Evolutionary conservation across 2,113 vertebrate genomes (phyloP), one percentile per base, ranked within the genome.

Genomic region (Malurus cyaneus): DNA sequence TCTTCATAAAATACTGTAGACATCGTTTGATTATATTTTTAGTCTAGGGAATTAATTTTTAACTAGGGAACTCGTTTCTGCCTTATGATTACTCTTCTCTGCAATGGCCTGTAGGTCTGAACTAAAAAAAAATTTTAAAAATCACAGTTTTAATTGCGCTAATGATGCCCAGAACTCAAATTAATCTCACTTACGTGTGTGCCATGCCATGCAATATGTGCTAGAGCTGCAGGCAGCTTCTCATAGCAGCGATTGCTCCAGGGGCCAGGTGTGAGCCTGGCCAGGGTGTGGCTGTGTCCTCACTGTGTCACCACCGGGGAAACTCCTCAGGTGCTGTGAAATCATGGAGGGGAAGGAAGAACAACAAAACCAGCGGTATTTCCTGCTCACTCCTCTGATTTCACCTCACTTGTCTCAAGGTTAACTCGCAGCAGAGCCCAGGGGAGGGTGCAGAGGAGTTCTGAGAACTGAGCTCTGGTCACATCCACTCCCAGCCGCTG

Each of bases 1-100:
- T 96, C 94, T 95, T 94, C 95, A 95, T 96, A 95, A 97, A 96
- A 90, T 78, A 92, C 92, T 67, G 86, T 90, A 96, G 93, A 96
- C 90, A 71, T 71, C 60, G 23, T 96, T 94, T 95, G 96, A 97
- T 96, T 96, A 86, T 95, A 96, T 96, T 97, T 97, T 97, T 97
- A 96, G 94, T 95, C 92, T 88, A 78, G 92, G 82, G 94, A 96
- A 96, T 95, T 97, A 96, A 96, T 97, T 96, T 96, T 96, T 96
- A 96, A 96, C 88, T 90, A 95, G 95, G 82, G 67, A 94, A 84
- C 93, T 96, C 31, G 17, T 92, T 95, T 95, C 85, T 93, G 60
- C 88, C 89, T 80, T 92, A 88, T 93, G 94, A 95, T 95, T 94
- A 93, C 88, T 83, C 89, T 91, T 92, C 71, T 83, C 72, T 3